A percentile compares a stretch with the other conserved stretches of the same genome.
These are phyloP conservation scores for Crossocerus cetratus DNA, from an alignment of 2,888 invertebrate genomes.

Conservation along the genomic window DNA sequence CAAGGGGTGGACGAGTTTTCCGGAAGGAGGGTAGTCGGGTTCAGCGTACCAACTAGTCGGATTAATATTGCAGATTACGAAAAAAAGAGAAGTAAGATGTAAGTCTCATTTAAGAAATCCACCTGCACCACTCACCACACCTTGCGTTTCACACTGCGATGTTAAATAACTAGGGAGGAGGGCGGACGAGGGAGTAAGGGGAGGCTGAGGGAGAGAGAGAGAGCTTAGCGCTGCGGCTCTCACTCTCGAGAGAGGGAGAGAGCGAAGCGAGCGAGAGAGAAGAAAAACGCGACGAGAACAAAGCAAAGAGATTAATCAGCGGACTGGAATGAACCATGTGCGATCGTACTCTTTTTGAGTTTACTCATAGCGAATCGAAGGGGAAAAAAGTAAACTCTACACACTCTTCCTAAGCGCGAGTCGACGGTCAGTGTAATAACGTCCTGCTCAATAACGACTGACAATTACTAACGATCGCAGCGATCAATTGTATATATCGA, in stretches of 20 bases:
- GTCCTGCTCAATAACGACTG: conserved; percentile 53
- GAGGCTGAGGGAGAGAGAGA: not conserved
- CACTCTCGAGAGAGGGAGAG: not conserved
- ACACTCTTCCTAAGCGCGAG: conserved; percentile 23
- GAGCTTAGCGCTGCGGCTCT: not conserved
- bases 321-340: not conserved
- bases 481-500: conserved; percentile 50
- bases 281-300: too few relatives aligned
- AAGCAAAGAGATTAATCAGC: not conserved
- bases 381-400: too few relatives aligned
- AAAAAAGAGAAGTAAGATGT: too few relatives aligned
- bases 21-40: too few relatives aligned
- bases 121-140: not conserved
- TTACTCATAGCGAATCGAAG: conserved; percentile 31
- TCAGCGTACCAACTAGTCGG: too few relatives aligned
- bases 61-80: too few relatives aligned
- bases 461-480: conserved; percentile 43
- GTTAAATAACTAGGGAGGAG: not conserved
- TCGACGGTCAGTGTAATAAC: conserved; percentile 46
- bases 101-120: too few relatives aligned
- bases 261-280: not conserved
- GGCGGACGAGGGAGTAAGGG: not conserved
- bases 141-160: not conserved
- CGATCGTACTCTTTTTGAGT: conserved; percentile 20
- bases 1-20: too few relatives aligned